Base-by-base conservation (phyloP, 2,888 invertebrate genomes). In the Epirrhoe tristata region DNA sequence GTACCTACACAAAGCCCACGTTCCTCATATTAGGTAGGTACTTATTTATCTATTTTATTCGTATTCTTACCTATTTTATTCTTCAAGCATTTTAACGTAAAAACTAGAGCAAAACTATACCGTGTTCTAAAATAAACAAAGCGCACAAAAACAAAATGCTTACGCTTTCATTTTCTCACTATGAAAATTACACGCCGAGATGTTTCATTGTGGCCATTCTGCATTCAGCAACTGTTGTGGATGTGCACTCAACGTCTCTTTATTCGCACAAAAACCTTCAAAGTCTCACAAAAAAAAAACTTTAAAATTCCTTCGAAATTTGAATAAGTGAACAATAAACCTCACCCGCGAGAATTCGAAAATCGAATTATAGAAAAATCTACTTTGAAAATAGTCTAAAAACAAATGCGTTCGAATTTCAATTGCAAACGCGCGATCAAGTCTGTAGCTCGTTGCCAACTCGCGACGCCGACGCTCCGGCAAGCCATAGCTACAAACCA, bases 111-210 rank as follows among this genome's bases (percentile, higher is more conserved):
- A 53, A 60, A 43, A 58, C 51, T 50, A 50, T 10, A 62, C 51
- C 64, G 66, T 55, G 58, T 71, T 69, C 67, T 69, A 65, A 77
- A 76, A 80, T 80, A 72, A 82, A 85, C 74, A 81, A 82, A 82
- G 74, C 74, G 79, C 16, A 34, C 57, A 52, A 63, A 63, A 58
- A 31, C 74, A 85, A 80, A 86, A 85, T 87, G 82, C 93, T 93
- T 88, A 93, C 93, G 87, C 84, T 90, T 86, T 90, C 93, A 93
- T 93, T 91, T 91, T 93, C 87, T 82, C 78, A 83, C 79, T 83
- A 84, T 84, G 82, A 86, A 86, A 85, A 90, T 90, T 86, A 89
- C 89, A 81, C 78, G 82, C 77, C 80, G 81, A 80, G 82, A 86
- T 86, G 81, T 82, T 78, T 83, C 87, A 90, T 91, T 89, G 87